Evolutionary conservation across 1,140 invertebrate genomes (phyloP).

Genomic region (Euwallacea similis): DNA sequence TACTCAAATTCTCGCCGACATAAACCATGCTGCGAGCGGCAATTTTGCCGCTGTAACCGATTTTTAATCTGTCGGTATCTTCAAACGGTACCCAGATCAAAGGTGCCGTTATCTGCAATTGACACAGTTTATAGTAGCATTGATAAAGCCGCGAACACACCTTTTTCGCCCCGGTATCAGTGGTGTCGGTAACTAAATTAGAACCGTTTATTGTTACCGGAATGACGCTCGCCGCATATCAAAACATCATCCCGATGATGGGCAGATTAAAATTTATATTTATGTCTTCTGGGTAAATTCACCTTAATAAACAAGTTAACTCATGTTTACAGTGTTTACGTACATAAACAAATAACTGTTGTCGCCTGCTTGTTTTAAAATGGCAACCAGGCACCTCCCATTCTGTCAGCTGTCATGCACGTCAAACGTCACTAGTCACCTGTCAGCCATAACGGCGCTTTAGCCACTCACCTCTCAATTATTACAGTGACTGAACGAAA

Average conservation of each 20-base stretch:
- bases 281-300: background rate
- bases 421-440: too few species aligned
- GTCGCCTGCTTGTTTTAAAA: too few species aligned
- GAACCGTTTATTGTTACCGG: background rate
- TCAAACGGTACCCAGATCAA: conserved; percentile 32
- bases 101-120: conserved; percentile 35
- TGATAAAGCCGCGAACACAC: conserved; percentile 34
- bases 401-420: too few species aligned
- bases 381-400: too few species aligned
- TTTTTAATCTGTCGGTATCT: conserved; percentile 27
- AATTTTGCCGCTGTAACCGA: conserved; percentile 20
- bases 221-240: conserved; percentile 3
- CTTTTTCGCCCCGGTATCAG: conserved; percentile 31
- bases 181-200: conserved; percentile 16
- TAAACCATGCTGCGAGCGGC: background rate
- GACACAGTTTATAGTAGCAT: conserved; percentile 40
- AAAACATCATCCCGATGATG: background rate
- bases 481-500: too few species aligned
- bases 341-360: too few species aligned
- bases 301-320: too few species aligned
- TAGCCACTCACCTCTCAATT: too few species aligned
- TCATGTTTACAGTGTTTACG: too few species aligned
- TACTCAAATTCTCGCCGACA: background rate
- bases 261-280: background rate
- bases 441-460: too few species aligned